A percentile compares a stretch with the other conserved stretches of the same genome.
Evolutionary conservation across 2,113 vertebrate genomes (phyloP).

Genomic region (Dicerorhinus sumatrensis): DNA sequence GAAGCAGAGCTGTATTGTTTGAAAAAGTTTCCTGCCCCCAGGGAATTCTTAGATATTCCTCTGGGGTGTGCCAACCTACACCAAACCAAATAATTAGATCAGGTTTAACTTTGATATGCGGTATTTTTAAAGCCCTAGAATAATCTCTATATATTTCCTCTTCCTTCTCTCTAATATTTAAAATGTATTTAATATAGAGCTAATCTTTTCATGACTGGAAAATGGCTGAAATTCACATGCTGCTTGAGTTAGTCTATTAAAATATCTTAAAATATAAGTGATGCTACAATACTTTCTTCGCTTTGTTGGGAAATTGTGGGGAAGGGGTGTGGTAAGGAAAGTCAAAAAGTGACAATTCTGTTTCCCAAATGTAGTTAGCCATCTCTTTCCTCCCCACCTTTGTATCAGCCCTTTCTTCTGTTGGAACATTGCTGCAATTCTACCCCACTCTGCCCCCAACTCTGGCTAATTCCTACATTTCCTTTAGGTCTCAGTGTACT

Average conservation of each 20-base stretch:
- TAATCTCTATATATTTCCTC: neutral
- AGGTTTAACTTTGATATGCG: neutral
- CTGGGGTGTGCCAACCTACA: neutral
- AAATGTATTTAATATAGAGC: neutral
- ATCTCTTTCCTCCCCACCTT: neutral
- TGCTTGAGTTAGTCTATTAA: neutral
- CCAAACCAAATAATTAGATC: neutral
- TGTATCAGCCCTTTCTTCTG: neutral
- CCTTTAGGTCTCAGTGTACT: neutral
- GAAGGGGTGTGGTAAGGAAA: neutral
- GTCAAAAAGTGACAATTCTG: neutral
- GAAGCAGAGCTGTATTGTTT: neutral
- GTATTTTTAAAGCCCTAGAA: constrained; percentile 34
- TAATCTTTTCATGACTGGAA: neutral
- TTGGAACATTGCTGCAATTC: neutral
- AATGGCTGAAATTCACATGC: neutral
- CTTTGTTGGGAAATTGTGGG: neutral
- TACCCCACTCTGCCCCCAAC: neutral
- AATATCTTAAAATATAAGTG: neutral
- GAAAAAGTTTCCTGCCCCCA: neutral
- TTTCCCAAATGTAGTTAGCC: neutral
- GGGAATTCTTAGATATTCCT: neutral
- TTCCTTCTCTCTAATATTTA: neutral
- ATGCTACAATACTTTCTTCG: neutral
- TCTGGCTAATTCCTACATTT: neutral